A percentile compares a stretch with the other conserved stretches of the same genome.
These are phyloP conservation scores for Zaprionus bogoriensis DNA, from an alignment of 2,888 invertebrate species.

Conservation along the genomic window DNA sequence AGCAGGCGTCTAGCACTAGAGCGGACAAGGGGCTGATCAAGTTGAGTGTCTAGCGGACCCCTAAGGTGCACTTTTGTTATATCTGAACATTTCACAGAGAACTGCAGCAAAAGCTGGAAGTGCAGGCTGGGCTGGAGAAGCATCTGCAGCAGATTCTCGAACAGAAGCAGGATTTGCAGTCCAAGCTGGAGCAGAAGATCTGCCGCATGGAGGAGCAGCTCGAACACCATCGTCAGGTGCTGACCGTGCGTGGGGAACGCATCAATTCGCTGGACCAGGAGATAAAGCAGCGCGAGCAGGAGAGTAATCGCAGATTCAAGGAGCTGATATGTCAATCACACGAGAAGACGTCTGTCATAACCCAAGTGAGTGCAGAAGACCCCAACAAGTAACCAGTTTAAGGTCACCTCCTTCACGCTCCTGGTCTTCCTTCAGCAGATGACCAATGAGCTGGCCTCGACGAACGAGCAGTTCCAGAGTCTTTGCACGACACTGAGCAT, in stretches of 20 bases:
- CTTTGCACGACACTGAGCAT: constrained; percentile 65
- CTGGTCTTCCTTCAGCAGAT: constrained; percentile 48
- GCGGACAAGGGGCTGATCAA: neutral
- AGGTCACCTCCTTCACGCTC: neutral
- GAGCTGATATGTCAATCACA: too few relatives aligned
- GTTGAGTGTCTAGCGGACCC: neutral
- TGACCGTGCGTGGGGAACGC: constrained; percentile 69
- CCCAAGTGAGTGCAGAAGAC: constrained; percentile 52
- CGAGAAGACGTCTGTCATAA: constrained; percentile 60
- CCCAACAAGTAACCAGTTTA: too few relatives aligned
- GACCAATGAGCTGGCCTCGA: constrained; percentile 68
- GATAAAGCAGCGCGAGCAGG: constrained; percentile 72
- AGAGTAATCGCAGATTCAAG: constrained; percentile 59
- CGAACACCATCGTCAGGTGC: constrained; percentile 62
- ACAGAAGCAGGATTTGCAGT: constrained; percentile 51
- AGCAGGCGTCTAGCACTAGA: neutral
- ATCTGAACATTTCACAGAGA: constrained; percentile 6
- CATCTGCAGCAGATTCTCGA: constrained; percentile 55
- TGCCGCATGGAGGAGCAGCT: constrained; percentile 69
- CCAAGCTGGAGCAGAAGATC: constrained; percentile 23
- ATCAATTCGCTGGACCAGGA: constrained; percentile 61
- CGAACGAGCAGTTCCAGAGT: constrained; percentile 75
- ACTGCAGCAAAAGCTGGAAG: constrained; percentile 13
- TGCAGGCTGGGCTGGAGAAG: neutral
- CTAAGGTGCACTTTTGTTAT: neutral